Base-by-base conservation (phyloP, 2,797 vertebrate genomes). In the Hoplostethus mediterraneus region DNA sequence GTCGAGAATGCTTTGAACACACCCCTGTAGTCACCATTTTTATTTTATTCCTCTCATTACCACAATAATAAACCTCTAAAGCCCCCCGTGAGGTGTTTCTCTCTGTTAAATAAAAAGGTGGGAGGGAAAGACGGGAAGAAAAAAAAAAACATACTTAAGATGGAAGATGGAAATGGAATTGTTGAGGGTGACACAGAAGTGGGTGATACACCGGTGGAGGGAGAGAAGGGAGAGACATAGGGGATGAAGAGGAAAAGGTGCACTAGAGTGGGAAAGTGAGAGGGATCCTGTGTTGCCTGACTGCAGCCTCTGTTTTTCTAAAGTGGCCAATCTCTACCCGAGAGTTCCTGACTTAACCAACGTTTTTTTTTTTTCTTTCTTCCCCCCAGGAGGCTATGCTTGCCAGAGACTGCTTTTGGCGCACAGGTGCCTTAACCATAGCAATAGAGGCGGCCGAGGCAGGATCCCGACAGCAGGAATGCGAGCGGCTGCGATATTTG, bases 401-500 rank as follows among this genome's bases (percentile, higher is more conserved):
- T 78, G 80, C 79, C 51, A 71, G 71, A 75, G 71, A 73, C 72
- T 52, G 54, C 65, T 71, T 82, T 71, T 81, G 77, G 90, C 21
- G 44, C 83, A 88, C 92, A 92, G 91, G 92, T 94, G 89, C 76
- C 72, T 80, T 82, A 88, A 88, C 76, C 87, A 87, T 64, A 86
- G 88, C 86, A 90, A 90, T 75, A 62, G 74, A 82, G 79, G 77
- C 83, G 80, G 80, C 78, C 60, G 68, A 85, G 80, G 80, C 71
- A 71, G 79, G 67, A 89, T 85, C 73, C 64, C 67, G 44, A 63
- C 75, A 71, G 67, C 84, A 92, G 91, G 90, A 94, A 94, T 93
- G 90, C 21, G 61, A 90, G 80, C 42, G 81, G 86, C 84, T 81
- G 71, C 89, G 83, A 94, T 94, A 92, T 94, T 91, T 95, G 89